Percentiles rank a stretch among this genome's conserved stretches.
Evolutionary conservation across 2,888 invertebrate species (phyloP).

Genomic region (Oeneis ivallda): DNA sequence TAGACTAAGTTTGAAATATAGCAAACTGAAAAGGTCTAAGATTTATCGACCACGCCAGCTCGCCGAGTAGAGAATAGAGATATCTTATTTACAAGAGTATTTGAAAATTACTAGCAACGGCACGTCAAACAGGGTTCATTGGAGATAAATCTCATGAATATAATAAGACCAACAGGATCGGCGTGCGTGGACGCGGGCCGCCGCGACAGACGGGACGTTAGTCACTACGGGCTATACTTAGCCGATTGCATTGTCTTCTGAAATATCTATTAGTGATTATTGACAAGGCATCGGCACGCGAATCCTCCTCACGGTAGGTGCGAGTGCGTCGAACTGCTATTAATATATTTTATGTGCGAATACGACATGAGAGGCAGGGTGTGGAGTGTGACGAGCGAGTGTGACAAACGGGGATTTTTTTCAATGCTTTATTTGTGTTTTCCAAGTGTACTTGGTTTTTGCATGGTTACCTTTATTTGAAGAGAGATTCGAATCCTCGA

Average conservation of each 20-base stretch:
- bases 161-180: slow-evolving; percentile 77
- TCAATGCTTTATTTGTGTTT: no score
- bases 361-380: slow-evolving; percentile 56
- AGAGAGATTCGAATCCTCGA: no score
- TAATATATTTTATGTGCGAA: slow-evolving; percentile 74
- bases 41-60: background rate
- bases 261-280: slow-evolving; percentile 82
- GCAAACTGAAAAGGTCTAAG: no score
- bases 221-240: slow-evolving; percentile 76
- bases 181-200: slow-evolving; percentile 60
- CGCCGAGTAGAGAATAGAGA: background rate
- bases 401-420: slow-evolving; percentile 18
- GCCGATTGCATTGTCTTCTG: slow-evolving; percentile 80
- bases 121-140: slow-evolving; percentile 70
- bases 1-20: no score
- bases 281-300: slow-evolving; percentile 81
- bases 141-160: slow-evolving; percentile 75
- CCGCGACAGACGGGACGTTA: slow-evolving; percentile 68
- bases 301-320: slow-evolving; percentile 76
- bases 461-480: no score
- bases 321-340: slow-evolving; percentile 81
- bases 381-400: slow-evolving; percentile 50
- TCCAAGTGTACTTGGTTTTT: no score
- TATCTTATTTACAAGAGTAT: slow-evolving; percentile 22
- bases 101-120: slow-evolving; percentile 44